Base-by-base conservation (phyloP, 2,888 invertebrate species). In the Tachina fera region DNA sequence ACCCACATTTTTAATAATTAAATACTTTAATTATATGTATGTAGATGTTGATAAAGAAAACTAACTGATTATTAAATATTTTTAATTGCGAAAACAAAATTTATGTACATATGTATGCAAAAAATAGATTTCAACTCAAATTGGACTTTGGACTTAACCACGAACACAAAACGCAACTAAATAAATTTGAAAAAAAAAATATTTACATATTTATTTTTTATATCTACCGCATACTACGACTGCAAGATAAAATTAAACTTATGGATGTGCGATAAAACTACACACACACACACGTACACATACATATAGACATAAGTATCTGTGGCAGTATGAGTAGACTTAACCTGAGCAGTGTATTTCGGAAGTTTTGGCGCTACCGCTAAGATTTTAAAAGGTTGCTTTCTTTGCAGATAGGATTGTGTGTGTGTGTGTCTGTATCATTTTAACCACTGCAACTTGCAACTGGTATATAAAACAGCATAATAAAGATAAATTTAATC, bases 91-190 rank as follows among this genome's bases (percentile, higher is more conserved):
- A 45, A 56, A 45, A 47, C 16, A 65, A 16, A 43, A 47, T 58
- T 56, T 45, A 56, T 61, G 31, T 6, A 47, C 41, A 39, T 45
- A 56, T 61, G 31, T 6, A 47, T 47, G 45, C 19, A 49, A 68
- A n/a, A 65, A 56, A 71, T 49, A 49, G 6, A 41, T 78, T 74
- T 60, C 43, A 68, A 68, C 51, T 74, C 45, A 70, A 63, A 65
- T 63, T 82, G 65, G 85, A 86, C 85, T 86, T 86, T 86, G 86
- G 60, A 86, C 86, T 75, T 67, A 31, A 39, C 22, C 16, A 70
- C 51, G 47, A 68, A 53, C 1, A 65, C 19, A 70, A 45, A 16
- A 60, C 47, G 4, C 56, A 71, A 14, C 47, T 1, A 47, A 49
- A 16, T 9, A 56, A 53, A 68, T 13, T 11, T 11, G n/a, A 58